Evolutionary conservation across 30 jellyfish, hydroid and myxozoan species (phyloP), one percentile per base, ranked within the genome.

Genomic region (Calvadosia cruxmelitensis): DNA sequence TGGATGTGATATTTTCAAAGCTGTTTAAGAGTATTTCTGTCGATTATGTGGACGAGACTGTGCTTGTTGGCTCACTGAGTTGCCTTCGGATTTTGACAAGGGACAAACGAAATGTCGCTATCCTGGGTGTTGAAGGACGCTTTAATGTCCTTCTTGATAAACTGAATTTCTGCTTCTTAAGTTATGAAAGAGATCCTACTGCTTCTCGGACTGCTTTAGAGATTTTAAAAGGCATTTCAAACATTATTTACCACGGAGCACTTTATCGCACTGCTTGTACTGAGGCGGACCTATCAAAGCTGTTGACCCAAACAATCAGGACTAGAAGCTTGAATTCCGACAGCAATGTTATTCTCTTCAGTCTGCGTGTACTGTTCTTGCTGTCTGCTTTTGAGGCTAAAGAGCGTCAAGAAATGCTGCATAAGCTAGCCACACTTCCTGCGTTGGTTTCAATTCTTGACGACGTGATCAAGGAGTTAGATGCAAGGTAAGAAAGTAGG

Each of bases 371-470:
- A 2, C 67, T 86, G 53, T 86, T 86, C 63, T 66, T 86, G 34
- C 73, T 86, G 69, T 86, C 96, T 3, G 96, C 96, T 2, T 53
- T 79, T 49, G 96, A 86, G 49, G 31, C 48, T 28, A 57, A 50
- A 10, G 91, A 69, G 35, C 52, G 94, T n/a, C 53, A 34, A 0
- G 53, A 12, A 31, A 86, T 86, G 93, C 27, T 73, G 31, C 79
- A 63, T 5, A 20, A 42, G 15, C 20, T 5, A 5, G 15, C 10
- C 20, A 42, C 57, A 20, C 15, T 42, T 42, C 15, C 10, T 5
- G 57, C 20, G 20, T 5, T 42, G 10, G 57, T 42, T 42, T 42
- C 20, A 42, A 42, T 42, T 20, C 57, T 42, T 10, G 57, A 10
- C 20, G 57, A 42, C 20, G 57, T 42, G 10, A 20, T 5, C 20